Percentiles rank a stretch among this genome's conserved stretches.
Evolutionary conservation across 2,113 vertebrate genomes (phyloP).

Genomic region (Sylvietta virens): DNA sequence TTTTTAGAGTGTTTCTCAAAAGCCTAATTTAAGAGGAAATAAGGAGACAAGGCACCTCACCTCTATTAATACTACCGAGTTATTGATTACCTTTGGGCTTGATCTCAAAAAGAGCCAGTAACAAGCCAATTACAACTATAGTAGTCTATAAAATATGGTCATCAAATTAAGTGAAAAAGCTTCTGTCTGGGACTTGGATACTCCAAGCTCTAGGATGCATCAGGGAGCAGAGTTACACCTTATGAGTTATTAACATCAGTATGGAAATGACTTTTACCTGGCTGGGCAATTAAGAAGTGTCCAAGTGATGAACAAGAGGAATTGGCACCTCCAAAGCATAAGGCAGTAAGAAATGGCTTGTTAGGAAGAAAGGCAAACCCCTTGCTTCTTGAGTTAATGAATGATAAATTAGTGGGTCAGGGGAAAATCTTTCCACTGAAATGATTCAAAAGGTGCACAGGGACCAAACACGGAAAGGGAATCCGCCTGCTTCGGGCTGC

Average conservation of each 20-base stretch:
- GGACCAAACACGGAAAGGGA: background rate
- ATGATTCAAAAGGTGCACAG: background rate
- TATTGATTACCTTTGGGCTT: background rate
- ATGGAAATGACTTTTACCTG: background rate
- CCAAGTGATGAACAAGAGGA: background rate
- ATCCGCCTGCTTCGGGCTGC: background rate
- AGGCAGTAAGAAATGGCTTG: background rate
- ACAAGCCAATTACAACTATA: background rate
- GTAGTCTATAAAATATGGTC: background rate
- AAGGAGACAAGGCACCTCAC: background rate
- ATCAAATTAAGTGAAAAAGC: background rate
- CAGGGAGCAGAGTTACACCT: background rate
- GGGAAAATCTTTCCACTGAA: background rate
- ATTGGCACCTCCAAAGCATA: background rate
- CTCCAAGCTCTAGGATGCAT: background rate
- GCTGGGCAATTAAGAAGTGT: background rate
- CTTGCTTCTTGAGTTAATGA: background rate
- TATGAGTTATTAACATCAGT: background rate
- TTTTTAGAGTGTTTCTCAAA: background rate
- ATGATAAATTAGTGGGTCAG: background rate
- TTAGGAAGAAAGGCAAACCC: background rate
- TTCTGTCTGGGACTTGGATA: background rate
- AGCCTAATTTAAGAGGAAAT: background rate
- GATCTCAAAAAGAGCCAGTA: background rate
- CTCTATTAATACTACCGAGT: background rate